Base-by-base conservation (phyloP, 2,888 invertebrate genomes). In the Mantis religiosa region DNA sequence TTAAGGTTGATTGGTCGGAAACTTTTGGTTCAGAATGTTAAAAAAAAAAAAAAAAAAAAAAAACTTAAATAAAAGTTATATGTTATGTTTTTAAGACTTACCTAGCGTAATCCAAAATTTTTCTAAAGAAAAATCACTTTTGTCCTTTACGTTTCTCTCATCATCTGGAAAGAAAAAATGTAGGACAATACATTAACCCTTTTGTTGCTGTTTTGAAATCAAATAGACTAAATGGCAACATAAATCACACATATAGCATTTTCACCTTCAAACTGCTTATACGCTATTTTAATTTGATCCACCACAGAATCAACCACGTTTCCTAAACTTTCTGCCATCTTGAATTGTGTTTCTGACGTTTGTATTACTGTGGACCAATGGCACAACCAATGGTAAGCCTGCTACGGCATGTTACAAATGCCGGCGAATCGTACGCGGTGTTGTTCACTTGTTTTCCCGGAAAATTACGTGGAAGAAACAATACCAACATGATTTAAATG, bases 71-170 rank as follows among this genome's bases (percentile, higher is more conserved):
- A 82, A 82, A 27, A 27, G n/a, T 82, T 25, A 83, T 6, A 12
- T 41, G 2, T 41, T 41, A 41, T 12, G 12, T 12, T 41, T 12
- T 41, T 12, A 41, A 41, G 47, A 89, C 87, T 83, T 84, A 89
- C 89, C 28, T 47, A 89, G 27, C 30, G 54, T 87, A 20, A 28
- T 41, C 89, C 89, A 89, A 71, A 89, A 89, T 71, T 89, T 28
- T 27, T 89, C 89, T 71, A 89, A 81, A 14, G 15, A 34, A 27
- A 86, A 89, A 9, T 71, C 83, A 27, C 34, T n/a, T 20, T 54
- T 25, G 0, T 27, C 34, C 30, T 87, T 87, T 28, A 47, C 87
- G 3, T 25, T 25, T n/a, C 87, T 54, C 30, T 86, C 83, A 25
- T 81, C 86, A 54, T 82, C 87, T 87, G 84, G 1, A 85, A 89